A percentile compares a stretch with the other conserved stretches of the same genome.
Evolutionary conservation across 2,888 invertebrate species (phyloP).

Genomic region (Ectemnius cavifrons): DNA sequence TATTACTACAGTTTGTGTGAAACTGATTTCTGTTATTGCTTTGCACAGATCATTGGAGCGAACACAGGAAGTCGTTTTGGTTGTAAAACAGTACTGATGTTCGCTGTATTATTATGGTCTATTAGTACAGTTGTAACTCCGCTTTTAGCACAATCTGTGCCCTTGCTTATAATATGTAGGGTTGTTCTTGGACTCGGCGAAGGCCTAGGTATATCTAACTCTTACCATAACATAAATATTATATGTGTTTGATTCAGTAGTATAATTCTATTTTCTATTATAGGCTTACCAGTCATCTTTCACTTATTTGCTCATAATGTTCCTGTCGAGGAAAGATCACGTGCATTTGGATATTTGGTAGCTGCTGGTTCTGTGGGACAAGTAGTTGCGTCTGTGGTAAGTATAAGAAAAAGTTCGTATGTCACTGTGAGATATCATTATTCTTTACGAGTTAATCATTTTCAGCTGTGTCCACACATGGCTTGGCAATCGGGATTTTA

Average conservation of each 20-base stretch:
- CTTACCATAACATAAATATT: not conserved
- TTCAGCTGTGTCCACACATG: constrained; percentile 83
- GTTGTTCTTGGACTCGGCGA: constrained; percentile 86
- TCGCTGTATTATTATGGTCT: constrained; percentile 86
- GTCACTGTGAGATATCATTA: not conserved
- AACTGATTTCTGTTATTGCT: constrained; percentile 20
- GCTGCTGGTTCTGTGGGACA: constrained; percentile 88
- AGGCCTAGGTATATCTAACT: constrained; percentile 82
- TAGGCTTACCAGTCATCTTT: constrained; percentile 87
- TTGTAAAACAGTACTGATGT: constrained; percentile 84
- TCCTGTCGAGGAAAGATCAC: constrained; percentile 85
- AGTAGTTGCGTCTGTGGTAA: constrained; percentile 85
- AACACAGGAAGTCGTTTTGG: constrained; percentile 85
- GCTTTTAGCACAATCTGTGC: constrained; percentile 83
- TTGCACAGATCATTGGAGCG: constrained; percentile 81
- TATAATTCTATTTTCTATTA: constrained; percentile 51
- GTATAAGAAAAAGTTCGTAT: constrained; percentile 47
- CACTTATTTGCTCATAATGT: constrained; percentile 87
- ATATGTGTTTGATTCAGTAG: not conserved
- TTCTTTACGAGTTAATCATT: constrained; percentile 32
- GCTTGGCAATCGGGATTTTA: constrained; percentile 85
- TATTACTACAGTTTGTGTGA: too few relatives aligned
- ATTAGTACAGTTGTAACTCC: constrained; percentile 86
- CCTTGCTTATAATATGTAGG: constrained; percentile 82
- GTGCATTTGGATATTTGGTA: constrained; percentile 86